These are phyloP conservation scores for Hylia prasina DNA, from an alignment of 2,113 vertebrate species.

Conservation along the genomic window DNA sequence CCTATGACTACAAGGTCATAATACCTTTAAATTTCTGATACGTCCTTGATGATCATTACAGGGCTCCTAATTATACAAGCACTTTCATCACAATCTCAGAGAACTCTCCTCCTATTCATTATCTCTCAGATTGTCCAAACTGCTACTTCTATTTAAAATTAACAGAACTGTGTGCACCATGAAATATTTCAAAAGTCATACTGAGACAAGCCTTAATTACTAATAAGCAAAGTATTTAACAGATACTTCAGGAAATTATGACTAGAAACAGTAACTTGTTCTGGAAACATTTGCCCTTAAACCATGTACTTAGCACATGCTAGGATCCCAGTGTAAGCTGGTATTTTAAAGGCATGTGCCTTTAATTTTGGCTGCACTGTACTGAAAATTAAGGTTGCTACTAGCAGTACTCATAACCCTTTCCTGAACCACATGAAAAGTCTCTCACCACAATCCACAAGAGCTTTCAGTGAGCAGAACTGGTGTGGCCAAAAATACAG, in stretches of 20 bases:
- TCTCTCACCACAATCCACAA: neutral
- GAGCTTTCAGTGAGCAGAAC: neutral
- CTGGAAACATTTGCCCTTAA: neutral
- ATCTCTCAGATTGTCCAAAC: neutral
- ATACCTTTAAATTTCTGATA: neutral
- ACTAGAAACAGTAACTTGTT: neutral
- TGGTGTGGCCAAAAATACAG: neutral
- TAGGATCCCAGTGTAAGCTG: neutral
- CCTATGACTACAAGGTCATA: neutral
- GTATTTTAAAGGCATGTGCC: neutral
- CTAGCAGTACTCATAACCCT: fast-evolving
- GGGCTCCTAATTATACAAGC: neutral
- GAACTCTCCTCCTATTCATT: neutral
- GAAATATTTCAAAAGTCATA: neutral
- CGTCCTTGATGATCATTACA: neutral
- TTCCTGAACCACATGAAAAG: neutral
- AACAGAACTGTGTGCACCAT: neutral
- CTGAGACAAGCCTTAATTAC: neutral
- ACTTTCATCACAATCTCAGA: fast-evolving
- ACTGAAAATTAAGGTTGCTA: neutral
- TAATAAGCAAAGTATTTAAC: neutral
- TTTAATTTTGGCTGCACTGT: neutral
- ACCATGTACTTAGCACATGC: fast-evolving
- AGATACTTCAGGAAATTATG: neutral
- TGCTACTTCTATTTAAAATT: neutral